Evolutionary conservation across 2,888 invertebrate species (phyloP), one percentile per base, ranked within the genome.

Genomic region (Muscina levida): DNA sequence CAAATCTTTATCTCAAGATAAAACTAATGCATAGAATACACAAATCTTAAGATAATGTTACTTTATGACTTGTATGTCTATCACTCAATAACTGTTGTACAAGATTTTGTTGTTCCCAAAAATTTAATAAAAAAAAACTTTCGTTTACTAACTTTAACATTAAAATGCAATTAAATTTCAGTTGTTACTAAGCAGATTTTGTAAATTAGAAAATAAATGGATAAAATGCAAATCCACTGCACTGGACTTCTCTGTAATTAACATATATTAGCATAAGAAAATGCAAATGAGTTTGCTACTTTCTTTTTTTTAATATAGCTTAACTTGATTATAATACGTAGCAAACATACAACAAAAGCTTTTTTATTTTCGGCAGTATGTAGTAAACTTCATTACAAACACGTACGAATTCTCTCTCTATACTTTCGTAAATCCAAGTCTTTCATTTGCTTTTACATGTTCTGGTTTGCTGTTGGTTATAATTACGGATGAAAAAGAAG

Each of bases 231-330:
- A 87, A 87, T 87, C 85, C 86, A 84, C 84, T 84, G 87, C 86
- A 86, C 56, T 86, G 85, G 84, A 85, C 85, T 87, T 85, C 85
- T 85, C 85, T 88, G 87, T 89, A 89, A 90, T 89, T 89, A 90
- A 89, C 88, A 89, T 88, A 89, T 87, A 89, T 89, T 90, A 89
- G 88, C 87, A 87, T 87, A 86, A 88, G 86, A 86, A 88, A 87
- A 86, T 85, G 85, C 83, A 85, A 86, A 87, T 59, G 73, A 53
- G 39, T 62, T 56, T 59, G 37, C 19, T 53, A 24, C 31, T 51
- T 37, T 22, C 48, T 85, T 72, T 85, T 85, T 86, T 84, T 82
- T 82, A 65, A 71, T 71, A 15, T 72, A 66, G 73, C 62, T 74
- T 53, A 77, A 71, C 53, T 67, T 74, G 67, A 66, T 57, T 46